Percentiles rank a stretch among this genome's conserved stretches.
Evolutionary conservation across 2,113 vertebrate genomes (phyloP).

Genomic region (Epinephelus lanceolatus): DNA sequence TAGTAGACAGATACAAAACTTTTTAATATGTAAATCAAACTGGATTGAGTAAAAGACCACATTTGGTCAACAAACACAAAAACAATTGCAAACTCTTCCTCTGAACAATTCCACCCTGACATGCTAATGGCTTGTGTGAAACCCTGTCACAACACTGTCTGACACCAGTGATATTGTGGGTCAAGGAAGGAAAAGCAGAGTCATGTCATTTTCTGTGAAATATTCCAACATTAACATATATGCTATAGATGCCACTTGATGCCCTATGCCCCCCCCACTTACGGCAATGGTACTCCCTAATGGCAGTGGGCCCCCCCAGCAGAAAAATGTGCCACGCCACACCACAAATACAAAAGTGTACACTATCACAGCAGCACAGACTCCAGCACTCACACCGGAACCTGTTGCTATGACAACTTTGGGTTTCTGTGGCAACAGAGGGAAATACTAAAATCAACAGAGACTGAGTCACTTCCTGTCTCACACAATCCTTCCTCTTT

Average conservation of each 20-base stretch:
- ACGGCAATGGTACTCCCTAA: too few relatives aligned
- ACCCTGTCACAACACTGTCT: background rate
- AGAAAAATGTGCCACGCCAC: too few relatives aligned
- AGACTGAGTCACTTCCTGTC: conserved; percentile 86
- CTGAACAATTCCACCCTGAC: background rate
- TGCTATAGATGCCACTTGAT: too few relatives aligned
- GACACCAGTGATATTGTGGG: background rate
- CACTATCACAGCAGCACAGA: background rate
- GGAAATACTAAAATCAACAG: conserved; percentile 78
- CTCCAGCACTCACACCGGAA: conserved; percentile 74
- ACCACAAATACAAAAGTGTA: too few relatives aligned
- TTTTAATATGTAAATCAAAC: background rate
- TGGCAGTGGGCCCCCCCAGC: too few relatives aligned
- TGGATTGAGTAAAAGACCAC: background rate
- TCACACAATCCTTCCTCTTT: conserved; percentile 71
- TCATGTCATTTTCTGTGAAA: background rate
- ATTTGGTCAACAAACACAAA: background rate
- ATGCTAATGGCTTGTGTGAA: background rate
- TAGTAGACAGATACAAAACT: too few relatives aligned
- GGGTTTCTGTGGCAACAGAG: conserved; percentile 80
- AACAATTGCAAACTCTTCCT: background rate
- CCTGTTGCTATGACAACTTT: conserved; percentile 78
- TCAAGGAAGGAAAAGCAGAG: background rate
- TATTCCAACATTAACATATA: background rate
- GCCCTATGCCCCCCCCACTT: too few relatives aligned